Percentiles rank a stretch among this genome's conserved stretches.
These are phyloP conservation scores for Eulimnadia texana DNA, from an alignment of 1,140 invertebrate species.

Conservation along the genomic window DNA sequence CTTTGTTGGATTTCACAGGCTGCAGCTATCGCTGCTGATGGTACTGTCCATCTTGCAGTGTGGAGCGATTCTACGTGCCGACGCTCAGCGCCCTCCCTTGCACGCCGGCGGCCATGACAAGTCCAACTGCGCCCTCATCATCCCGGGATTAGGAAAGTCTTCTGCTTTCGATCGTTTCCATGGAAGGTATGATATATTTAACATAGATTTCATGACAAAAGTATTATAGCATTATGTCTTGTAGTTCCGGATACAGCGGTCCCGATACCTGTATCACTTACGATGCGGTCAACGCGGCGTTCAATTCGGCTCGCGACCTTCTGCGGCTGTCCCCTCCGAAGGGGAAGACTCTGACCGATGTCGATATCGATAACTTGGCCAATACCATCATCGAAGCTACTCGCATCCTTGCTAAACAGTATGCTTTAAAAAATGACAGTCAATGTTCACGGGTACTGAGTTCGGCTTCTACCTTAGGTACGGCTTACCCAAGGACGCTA, in stretches of 20 bases:
- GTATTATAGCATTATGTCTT: slow-evolving; percentile 7
- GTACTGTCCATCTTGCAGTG: background rate
- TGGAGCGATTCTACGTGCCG: no score
- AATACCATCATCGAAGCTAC: slow-evolving; percentile 27
- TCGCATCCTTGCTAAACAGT: slow-evolving; percentile 27
- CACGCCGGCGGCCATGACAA: background rate
- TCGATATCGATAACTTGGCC: slow-evolving; percentile 21
- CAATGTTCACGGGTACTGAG: background rate
- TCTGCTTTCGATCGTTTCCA: slow-evolving; percentile 19
- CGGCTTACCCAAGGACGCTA: slow-evolving; percentile 25
- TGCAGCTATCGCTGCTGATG: background rate
- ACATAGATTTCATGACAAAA: background rate
- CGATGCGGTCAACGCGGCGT: slow-evolving; percentile 28
- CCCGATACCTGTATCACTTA: slow-evolving; percentile 29
- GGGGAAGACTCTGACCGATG: slow-evolving; percentile 10
- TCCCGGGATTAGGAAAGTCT: slow-evolving; percentile 23
- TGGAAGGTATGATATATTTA: background rate
- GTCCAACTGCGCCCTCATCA: slow-evolving; percentile 22
- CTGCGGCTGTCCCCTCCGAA: slow-evolving; percentile 16
- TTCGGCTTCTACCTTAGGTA: slow-evolving; percentile 26
- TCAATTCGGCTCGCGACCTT: slow-evolving; percentile 25
- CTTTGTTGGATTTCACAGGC: background rate
- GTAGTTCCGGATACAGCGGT: slow-evolving; percentile 18
- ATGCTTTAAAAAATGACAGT: slow-evolving; percentile 19
- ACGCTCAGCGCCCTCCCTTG: no score